Base-by-base conservation (phyloP, 1,140 invertebrate genomes). In the Pristionchus pacificus region DNA sequence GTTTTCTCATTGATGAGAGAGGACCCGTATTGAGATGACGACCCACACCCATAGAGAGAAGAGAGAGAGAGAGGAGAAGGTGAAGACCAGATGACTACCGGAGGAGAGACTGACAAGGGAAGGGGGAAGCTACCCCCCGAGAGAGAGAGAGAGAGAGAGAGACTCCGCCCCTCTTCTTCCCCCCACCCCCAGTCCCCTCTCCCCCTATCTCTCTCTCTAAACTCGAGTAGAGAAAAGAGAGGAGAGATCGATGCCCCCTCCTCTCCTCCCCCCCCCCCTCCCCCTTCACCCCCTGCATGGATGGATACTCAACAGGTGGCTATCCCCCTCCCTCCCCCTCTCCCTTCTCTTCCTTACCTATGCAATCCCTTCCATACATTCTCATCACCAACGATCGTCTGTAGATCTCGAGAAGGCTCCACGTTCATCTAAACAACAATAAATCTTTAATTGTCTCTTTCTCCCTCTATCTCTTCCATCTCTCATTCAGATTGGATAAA, bases 401-500 rank as follows among this genome's bases (percentile, higher is more conserved):
- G 6, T 19, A 49, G 19, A 10, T 19, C 38, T 10, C 38, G 38
- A 49, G 38, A 49, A 6, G 19, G 6, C 6, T 49, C 38, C 38
- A 49, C 38, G 38, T 49, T 49, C 38, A 49, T 19, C 38, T 49
- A 49, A 19, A 66, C 14, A 31, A 64, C n/a, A 66, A 66, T 19
- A 28, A 65, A 65, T 28, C 60, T 61, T 24, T 28, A 55, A 15
- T 66, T 24, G 2, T n/a, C 24, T 13, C 24, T 19, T 29, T 31
- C 66, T 68, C 32, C 38, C 66, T 25, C 33, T 68, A 60, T 68
- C 66, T 30, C 66, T 68, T 19, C 31, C 66, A n/a, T n/a, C n/a
- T n/a, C n/a, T n/a, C n/a, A n/a, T n/a, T n/a, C n/a, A n/a, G n/a
- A n/a, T n/a, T n/a, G n/a, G n/a, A n/a, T n/a, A n/a, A n/a, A n/a